Evolutionary conservation across 2,113 vertebrate species (phyloP).

Genomic region (Suricata suricatta): DNA sequence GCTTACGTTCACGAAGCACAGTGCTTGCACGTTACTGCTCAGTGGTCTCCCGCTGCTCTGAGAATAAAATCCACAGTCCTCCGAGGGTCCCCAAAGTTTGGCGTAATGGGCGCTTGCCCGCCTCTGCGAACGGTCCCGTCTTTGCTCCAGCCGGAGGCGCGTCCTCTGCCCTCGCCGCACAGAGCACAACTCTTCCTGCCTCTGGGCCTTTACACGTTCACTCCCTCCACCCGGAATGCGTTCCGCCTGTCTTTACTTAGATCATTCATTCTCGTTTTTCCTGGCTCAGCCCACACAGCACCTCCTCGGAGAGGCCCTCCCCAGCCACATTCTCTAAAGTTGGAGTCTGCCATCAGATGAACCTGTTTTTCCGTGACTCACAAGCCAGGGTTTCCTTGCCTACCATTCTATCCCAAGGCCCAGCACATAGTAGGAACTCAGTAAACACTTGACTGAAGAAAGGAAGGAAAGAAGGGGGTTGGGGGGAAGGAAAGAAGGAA

Average conservation of each 20-base stretch:
- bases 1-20: not conserved
- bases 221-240: not conserved
- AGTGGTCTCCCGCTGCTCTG: not conserved
- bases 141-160: not conserved
- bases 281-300: not conserved
- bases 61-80: not conserved
- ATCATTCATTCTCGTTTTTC: not conserved
- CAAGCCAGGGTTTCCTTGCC: not conserved
- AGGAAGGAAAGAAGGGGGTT: not conserved
- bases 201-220: not conserved
- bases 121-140: not conserved
- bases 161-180: not conserved
- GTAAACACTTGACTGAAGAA: not conserved
- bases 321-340: not conserved
- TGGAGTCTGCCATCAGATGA: not conserved
- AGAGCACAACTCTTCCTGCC: not conserved
- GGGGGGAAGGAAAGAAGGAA: not conserved
- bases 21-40: not conserved
- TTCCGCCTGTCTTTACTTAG: not conserved
- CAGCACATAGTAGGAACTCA: not conserved
- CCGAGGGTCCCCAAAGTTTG: not conserved
- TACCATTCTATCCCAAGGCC: not conserved
- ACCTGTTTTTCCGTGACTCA: not conserved
- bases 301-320: not conserved
- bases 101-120: not conserved